Evolutionary conservation across 2,797 vertebrate genomes (phyloP), one percentile per base, ranked within the genome.

Genomic region (Zalophus californianus): DNA sequence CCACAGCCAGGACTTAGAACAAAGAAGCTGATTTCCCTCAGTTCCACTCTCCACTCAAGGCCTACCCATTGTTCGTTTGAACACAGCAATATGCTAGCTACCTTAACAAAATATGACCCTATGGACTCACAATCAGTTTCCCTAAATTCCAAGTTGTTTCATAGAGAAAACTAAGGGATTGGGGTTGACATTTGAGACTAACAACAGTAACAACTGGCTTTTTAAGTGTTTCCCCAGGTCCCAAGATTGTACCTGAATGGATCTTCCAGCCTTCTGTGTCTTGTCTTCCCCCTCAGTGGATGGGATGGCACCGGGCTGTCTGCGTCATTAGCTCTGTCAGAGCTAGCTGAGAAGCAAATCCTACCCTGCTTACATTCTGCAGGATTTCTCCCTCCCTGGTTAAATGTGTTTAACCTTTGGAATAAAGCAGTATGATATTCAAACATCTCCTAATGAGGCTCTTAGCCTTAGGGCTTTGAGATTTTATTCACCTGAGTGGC

Each of bases 351-450:
- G 54, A 86, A 92, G 25, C 25, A 87, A 52, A 14, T 20, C 27
- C 13, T 0, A 25, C 16, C 29, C 12, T 70, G 52, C 56, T 86
- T 5, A 3, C 16, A 41, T 87, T 70, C 32, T 66, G 44, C 29
- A 84, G 29, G 29, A 54, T 50, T 75, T 84, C 35, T 25, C 35
- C 56, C 50, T 84, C 15, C 70, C 72, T 27, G 27, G 35, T 94
- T 93, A 96, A 91, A 91, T 90, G 54, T 82, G 25, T 44, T 94
- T 96, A 90, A 94, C 92, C 86, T 96, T 96, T 66, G 52, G 27
- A 97, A 89, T 92, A 94, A 79, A 90, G 20, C 25, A 56, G 73
- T 79, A 54, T 66, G 52, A 77, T 92, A 91, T 78, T 96, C 95
- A 87, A 90, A 95, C 50, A 52, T 75, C 73, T 97, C 50, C 89